Evolutionary conservation across 2,113 vertebrate genomes (phyloP).

Genomic region (Pagrus major): DNA sequence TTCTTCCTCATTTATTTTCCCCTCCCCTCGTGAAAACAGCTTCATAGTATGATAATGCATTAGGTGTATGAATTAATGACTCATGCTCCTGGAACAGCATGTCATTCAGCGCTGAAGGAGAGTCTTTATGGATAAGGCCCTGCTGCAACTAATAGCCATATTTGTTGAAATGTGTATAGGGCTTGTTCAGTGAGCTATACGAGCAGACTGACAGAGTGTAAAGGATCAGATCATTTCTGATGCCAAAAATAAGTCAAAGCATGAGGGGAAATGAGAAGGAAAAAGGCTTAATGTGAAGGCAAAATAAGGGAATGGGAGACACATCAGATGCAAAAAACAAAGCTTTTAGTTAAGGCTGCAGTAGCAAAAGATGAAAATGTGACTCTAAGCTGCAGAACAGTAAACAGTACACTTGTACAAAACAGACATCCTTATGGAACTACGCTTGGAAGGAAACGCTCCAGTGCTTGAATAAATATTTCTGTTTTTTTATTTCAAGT

Average conservation of each 20-base stretch:
- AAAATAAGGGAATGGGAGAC: background rate
- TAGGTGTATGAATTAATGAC: constrained; percentile 44
- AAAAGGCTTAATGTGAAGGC: background rate
- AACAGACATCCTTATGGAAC: background rate
- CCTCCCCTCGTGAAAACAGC: constrained; percentile 20
- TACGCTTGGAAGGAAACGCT: background rate
- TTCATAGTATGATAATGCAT: constrained; percentile 44
- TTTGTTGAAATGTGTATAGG: constrained; percentile 1
- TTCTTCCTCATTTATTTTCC: constrained; percentile 31
- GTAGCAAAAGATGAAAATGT: background rate
- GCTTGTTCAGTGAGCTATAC: background rate
- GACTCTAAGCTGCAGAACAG: background rate
- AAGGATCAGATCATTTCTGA: constrained; percentile 22
- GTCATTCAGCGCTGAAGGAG: constrained; percentile 36
- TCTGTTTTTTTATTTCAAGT: background rate
- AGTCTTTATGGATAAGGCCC: constrained; percentile 29
- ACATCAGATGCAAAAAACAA: constrained; percentile 6
- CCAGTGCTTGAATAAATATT: background rate
- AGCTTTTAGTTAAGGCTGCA: constrained; percentile 8
- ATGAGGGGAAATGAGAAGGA: background rate
- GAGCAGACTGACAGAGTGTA: background rate
- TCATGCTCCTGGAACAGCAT: constrained; percentile 13
- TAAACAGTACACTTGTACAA: background rate
- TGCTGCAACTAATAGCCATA: constrained; percentile 1
- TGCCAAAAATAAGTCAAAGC: constrained; percentile 18